Base-by-base conservation (phyloP, 1,140 invertebrate species). In the Macrobrachium rosenbergii region DNA sequence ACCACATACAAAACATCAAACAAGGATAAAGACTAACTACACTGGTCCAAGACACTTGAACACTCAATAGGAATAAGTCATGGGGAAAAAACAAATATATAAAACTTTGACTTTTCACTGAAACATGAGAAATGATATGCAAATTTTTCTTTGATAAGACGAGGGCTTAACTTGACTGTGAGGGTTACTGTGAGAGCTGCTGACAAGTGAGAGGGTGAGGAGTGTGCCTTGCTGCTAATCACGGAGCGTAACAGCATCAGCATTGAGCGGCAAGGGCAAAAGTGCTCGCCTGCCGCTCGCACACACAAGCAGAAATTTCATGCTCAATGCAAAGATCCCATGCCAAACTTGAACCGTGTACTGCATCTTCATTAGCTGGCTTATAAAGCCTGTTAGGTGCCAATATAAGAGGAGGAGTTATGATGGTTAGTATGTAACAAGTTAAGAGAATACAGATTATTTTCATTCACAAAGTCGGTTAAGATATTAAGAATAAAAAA, bases 191-290 rank as follows among this genome's bases (percentile, higher is more conserved):
- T 87, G 85, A 87, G 85, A 87, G 85, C 85, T 87, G 85, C 72
- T 87, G 85, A 87, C 85, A 87, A 87, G 85, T 87, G 85, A 87
- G 78, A 87, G 73, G 85, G 85, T 87, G 78, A 88, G 82, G 82
- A 88, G 82, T 88, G 87, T 88, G 87, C 87, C 78, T 88, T 88
- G 87, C 87, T 83, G 87, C 87, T 81, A 88, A 88, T 81, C 87
- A 88, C 67, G 80, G 80, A 88, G 63, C 87, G 87, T 78, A 78
- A 80, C 85, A 87, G 79, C 78, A n/a, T 81, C 85, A 87, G 85
- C 78, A 81, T 67, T 77, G 85, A 80, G 85, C 69, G 67, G 85
- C 77, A 72, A 69, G 85, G 79, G 85, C 77, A 58, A 86, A 80
- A 64, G 59, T 58, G 72, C 85, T 87, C 85, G 73, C 85, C 85